Evolutionary conservation across 1,140 invertebrate genomes (phyloP).

Genomic region (Acromyrmex heyeri): DNA sequence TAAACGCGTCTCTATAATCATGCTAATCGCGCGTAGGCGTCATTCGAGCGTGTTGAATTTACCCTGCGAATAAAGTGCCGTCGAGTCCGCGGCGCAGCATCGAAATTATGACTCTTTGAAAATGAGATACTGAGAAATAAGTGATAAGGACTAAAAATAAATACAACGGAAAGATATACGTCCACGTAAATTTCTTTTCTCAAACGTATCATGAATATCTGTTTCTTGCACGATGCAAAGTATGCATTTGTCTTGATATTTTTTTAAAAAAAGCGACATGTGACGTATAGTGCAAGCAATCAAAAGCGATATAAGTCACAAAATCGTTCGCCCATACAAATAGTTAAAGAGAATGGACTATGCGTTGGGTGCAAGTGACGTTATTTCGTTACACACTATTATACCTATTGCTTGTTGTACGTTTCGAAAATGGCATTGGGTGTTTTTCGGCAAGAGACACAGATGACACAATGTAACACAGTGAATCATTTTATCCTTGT

Average conservation of each 20-base stretch:
- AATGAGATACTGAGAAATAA: neutral
- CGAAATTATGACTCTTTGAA: conserved; percentile 6
- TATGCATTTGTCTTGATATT: neutral
- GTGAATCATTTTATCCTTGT: too few species aligned
- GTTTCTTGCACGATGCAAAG: neutral
- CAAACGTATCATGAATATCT: neutral
- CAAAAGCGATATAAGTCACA: neutral
- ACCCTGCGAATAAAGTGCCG: conserved; percentile 12
- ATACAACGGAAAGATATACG: neutral
- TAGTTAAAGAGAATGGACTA: too few species aligned
- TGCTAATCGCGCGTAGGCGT: conserved; percentile 63
- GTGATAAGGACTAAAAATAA: neutral
- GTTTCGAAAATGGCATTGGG: neutral
- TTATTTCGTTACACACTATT: neutral
- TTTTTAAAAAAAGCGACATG: neutral
- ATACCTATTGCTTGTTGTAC: neutral
- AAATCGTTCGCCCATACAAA: neutral
- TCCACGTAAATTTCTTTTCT: neutral
- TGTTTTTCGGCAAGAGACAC: too few species aligned
- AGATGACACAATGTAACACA: too few species aligned
- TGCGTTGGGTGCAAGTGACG: neutral
- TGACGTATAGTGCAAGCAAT: too few species aligned
- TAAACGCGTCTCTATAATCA: conserved; percentile 71
- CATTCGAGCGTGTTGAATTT: conserved; percentile 12
- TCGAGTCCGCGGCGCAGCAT: neutral